Evolutionary conservation across 37 sponge, comb jelly and placozoan genomes (phyloP).

Genomic region (Oopsacas minuta): DNA sequence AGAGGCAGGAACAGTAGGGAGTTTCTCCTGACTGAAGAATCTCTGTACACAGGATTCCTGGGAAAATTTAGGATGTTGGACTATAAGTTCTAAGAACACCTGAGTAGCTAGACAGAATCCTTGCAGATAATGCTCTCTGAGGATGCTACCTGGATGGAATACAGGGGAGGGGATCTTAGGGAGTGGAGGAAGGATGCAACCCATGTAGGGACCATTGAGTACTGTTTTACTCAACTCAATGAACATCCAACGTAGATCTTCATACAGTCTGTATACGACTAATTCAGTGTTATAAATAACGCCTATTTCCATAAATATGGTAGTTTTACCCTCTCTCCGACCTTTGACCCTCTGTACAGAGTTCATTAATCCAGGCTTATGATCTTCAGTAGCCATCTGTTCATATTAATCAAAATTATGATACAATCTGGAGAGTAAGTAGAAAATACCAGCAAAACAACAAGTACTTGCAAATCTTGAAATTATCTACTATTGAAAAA

Average conservation of each 20-base stretch:
- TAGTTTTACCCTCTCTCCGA: background rate
- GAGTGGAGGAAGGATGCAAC: constrained; percentile 5
- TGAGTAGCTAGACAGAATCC: constrained; percentile 3
- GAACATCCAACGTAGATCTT: background rate
- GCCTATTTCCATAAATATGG: background rate
- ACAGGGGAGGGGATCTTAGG: background rate
- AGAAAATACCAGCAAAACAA: too few relatives aligned
- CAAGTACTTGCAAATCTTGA: too few relatives aligned
- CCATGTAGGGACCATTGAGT: background rate
- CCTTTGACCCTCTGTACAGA: background rate
- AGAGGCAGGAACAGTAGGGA: background rate
- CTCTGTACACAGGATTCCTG: background rate
- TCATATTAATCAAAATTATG: too few relatives aligned
- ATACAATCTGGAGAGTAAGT: too few relatives aligned
- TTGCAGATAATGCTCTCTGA: background rate
- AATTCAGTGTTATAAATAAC: background rate
- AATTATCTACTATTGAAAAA: too few relatives aligned
- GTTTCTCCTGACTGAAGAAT: background rate
- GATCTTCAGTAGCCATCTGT: background rate
- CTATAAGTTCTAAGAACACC: background rate
- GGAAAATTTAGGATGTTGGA: background rate
- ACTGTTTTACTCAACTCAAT: background rate
- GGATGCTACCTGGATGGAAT: background rate
- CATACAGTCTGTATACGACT: background rate
- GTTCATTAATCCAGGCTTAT: background rate